These are phyloP conservation scores for Tenthredo mesomela DNA, from an alignment of 2,888 invertebrate species.

Conservation along the genomic window DNA sequence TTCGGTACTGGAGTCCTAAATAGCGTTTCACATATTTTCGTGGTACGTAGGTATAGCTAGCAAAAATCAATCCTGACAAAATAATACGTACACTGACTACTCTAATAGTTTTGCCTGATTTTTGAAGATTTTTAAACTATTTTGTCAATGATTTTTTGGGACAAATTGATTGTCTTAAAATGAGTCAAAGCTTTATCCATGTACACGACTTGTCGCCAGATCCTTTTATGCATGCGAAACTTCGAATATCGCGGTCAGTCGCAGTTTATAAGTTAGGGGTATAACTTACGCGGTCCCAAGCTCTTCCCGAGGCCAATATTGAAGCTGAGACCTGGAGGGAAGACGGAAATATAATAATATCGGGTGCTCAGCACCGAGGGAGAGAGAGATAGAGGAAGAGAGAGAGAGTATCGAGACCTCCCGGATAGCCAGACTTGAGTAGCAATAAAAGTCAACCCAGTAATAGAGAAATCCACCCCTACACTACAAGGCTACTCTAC, in stretches of 20 bases:
- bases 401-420: conserved; percentile 37
- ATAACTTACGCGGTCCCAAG: conserved; percentile 17
- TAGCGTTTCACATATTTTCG: background rate
- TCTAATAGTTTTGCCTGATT: background rate
- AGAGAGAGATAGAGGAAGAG: background rate
- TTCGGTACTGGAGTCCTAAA: background rate
- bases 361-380: conserved; percentile 22
- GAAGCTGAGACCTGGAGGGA: conserved; percentile 26
- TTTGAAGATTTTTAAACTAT: background rate
- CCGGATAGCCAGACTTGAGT: conserved; percentile 57
- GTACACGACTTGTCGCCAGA: background rate
- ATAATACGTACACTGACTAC: background rate
- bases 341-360: conserved; percentile 50
- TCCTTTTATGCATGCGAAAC: conserved; percentile 29
- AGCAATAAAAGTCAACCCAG: conserved; percentile 63
- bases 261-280: conserved; percentile 13
- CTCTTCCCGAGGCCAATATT: background rate
- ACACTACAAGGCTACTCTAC: conserved; percentile 53
- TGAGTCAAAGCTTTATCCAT: background rate
- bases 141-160: background rate
- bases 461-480: conserved; percentile 60
- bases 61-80: background rate
- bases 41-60: background rate
- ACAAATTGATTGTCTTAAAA: background rate
- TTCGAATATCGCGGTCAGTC: conserved; percentile 26